These are phyloP conservation scores for Ciconia stormi DNA, from an alignment of 2,113 vertebrate genomes.

Conservation along the genomic window DNA sequence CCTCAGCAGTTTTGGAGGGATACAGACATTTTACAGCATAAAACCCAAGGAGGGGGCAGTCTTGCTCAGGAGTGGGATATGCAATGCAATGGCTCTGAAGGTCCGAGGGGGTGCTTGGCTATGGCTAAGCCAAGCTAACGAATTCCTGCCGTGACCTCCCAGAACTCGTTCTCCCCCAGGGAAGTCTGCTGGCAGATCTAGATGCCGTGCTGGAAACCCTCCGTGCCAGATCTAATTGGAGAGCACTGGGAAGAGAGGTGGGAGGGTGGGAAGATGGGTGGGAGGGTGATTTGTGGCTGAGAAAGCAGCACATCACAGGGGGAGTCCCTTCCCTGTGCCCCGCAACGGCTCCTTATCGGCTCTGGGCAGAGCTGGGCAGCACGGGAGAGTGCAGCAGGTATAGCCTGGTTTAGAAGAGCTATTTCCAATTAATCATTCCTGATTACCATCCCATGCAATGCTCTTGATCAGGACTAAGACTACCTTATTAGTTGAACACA, in stretches of 20 bases:
- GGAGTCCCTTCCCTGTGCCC: fast-evolving
- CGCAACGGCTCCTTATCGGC: fast-evolving
- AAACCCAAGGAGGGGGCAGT: not conserved
- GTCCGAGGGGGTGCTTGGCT: not conserved
- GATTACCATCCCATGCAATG: not conserved
- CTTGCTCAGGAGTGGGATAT: not conserved
- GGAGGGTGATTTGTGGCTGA: not conserved
- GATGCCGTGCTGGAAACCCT: not conserved
- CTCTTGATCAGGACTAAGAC: not conserved
- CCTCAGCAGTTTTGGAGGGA: not conserved
- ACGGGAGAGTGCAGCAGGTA: not conserved
- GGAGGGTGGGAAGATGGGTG: not conserved
- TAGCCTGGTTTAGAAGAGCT: not conserved
- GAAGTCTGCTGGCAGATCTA: not conserved
- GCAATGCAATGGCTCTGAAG: not conserved
- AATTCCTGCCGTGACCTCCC: not conserved
- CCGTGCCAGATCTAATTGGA: not conserved
- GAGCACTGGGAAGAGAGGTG: not conserved
- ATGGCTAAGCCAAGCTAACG: fast-evolving
- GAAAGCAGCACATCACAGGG: not conserved
- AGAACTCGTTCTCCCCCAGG: not conserved
- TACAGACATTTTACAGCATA: not conserved
- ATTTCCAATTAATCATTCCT: conserved; percentile 10
- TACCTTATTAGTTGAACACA: not conserved
- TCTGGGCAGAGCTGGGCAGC: not conserved